phyloP scores from a whole-genome alignment of 92 coral and sea anemone genomes.

The Palythoa grandis region DNA sequence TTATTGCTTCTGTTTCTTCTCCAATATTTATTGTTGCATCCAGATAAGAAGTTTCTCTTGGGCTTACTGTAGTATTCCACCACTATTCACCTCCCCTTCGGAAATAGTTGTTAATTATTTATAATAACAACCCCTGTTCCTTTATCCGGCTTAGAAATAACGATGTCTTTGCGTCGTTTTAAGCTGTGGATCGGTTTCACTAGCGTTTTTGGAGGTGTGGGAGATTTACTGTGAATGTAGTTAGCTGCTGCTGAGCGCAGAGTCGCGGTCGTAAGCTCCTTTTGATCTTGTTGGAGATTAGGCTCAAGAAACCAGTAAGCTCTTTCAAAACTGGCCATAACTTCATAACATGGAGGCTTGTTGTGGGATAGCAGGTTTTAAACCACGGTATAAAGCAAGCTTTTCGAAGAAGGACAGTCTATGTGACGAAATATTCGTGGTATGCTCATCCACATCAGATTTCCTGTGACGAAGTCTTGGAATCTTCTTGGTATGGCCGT shows the following conservation, averaged over 20 bases:
- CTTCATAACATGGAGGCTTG: too few relatives aligned
- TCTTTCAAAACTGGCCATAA: constrained; percentile 9
- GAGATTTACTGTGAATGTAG: neutral
- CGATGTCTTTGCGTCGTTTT: neutral
- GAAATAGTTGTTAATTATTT: neutral
- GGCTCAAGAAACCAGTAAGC: constrained; percentile 1
- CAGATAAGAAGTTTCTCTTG: too few relatives aligned
- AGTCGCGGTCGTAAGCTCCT: neutral
- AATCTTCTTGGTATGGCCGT: neutral
- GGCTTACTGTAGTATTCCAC: too few relatives aligned
- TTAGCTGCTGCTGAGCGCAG: neutral
- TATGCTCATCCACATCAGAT: neutral
- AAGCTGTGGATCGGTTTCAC: neutral
- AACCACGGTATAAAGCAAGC: neutral
- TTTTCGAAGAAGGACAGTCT: neutral
- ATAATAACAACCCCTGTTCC: neutral
- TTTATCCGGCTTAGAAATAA: neutral
- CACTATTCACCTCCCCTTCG: too few relatives aligned
- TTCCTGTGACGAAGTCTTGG: neutral
- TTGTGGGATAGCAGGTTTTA: neutral
- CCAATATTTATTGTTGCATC: too few relatives aligned
- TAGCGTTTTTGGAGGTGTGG: neutral
- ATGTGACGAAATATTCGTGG: neutral
- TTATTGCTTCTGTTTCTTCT: too few relatives aligned
- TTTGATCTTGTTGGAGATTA: constrained; percentile 7